These are phyloP conservation scores for Erebia ligea DNA, from an alignment of 2,888 invertebrate species.

Conservation along the genomic window DNA sequence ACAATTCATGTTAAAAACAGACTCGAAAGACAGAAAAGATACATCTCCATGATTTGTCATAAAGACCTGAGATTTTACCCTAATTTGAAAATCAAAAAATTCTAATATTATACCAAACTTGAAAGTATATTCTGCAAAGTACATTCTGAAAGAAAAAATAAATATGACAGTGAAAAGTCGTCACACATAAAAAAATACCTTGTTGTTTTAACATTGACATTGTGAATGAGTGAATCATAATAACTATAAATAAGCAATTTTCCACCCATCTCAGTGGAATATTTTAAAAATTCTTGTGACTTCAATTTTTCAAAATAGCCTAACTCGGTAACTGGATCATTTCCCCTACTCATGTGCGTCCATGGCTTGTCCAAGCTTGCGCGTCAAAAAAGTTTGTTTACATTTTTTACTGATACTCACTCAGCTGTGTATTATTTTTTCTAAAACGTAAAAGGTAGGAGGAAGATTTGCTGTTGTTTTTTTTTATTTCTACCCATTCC, in stretches of 20 bases:
- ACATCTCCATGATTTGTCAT: too few species aligned
- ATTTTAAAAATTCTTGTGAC: not conserved
- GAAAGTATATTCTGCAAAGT: too few species aligned
- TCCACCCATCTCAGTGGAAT: too few species aligned
- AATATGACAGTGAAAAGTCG: too few species aligned
- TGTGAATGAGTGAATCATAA: not conserved
- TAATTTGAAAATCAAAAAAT: too few species aligned
- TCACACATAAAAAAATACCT: too few species aligned
- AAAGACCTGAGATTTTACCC: too few species aligned
- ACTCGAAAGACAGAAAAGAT: too few species aligned
- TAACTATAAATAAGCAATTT: not conserved
- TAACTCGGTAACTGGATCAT: not conserved
- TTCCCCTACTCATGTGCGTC: conserved; percentile 49
- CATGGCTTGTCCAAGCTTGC: conserved; percentile 53
- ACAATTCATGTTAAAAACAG: too few species aligned
- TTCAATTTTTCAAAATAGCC: not conserved
- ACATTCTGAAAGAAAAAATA: too few species aligned
- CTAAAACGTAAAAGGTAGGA: conserved; percentile 23
- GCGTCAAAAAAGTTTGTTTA: conserved; percentile 60
- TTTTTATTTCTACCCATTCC: conserved; percentile 31
- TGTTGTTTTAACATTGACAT: too few species aligned
- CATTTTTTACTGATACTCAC: conserved; percentile 55
- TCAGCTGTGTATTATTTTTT: conserved; percentile 55
- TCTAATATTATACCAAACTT: too few species aligned
- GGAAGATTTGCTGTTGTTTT: conserved; percentile 32